Conservation (phyloP, 2,113 vertebrate genomes). For the Corythornis madagascariensis region DNA sequence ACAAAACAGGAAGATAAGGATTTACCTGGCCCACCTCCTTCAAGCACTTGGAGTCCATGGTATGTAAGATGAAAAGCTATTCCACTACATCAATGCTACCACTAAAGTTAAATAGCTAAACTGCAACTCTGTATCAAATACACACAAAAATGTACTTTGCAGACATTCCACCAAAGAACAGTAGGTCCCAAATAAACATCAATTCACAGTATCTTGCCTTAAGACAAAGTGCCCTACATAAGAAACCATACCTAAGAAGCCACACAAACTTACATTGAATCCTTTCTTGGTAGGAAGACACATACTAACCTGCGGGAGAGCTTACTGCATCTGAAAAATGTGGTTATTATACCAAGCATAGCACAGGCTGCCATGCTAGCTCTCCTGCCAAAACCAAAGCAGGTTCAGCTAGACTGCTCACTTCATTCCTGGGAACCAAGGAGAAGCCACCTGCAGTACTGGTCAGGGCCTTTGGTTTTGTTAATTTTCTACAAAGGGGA, state of each 20-base stretch:
- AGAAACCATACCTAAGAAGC: conserved; percentile 11
- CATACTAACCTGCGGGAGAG: not conserved
- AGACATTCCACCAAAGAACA: conserved; percentile 29
- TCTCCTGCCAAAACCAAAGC: conserved; percentile 6
- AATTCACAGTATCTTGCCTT: conserved; percentile 59
- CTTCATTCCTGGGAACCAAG: not conserved
- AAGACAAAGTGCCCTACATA: conserved; percentile 46
- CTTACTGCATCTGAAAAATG: not conserved
- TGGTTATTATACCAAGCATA: not conserved
- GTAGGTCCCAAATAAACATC: conserved; percentile 3
- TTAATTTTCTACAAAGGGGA: not conserved
- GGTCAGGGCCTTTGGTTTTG: not conserved
- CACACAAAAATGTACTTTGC: conserved; percentile 5
- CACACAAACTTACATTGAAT: not conserved
- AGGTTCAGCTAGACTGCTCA: not conserved
- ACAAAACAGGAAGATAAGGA: not conserved
- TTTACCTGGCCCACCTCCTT: not conserved
- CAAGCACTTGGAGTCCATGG: not conserved
- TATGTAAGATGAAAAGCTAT: not conserved
- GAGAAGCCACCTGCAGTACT: not conserved
- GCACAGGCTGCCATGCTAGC: not conserved
- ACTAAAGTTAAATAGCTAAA: conserved; percentile 36
- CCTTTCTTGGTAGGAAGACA: not conserved
- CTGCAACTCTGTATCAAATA: conserved; percentile 25
- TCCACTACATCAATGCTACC: not conserved